Percentiles rank a stretch among this genome's conserved stretches.
Conservation (phyloP, 2,888 invertebrate genomes). For the Polydrusus pterygomalis region DNA sequence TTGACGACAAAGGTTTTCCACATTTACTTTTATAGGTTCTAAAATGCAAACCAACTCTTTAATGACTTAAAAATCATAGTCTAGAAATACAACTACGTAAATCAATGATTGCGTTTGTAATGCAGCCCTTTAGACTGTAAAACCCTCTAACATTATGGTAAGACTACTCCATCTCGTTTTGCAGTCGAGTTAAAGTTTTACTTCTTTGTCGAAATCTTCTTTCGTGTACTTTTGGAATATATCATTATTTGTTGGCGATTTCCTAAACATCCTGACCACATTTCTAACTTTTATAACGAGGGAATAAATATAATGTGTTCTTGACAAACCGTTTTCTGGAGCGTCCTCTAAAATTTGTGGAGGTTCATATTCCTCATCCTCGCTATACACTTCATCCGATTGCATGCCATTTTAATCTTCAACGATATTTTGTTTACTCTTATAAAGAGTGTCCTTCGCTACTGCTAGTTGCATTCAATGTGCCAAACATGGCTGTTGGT, state of each 20-base stretch:
- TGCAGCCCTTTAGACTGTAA: conserved; percentile 11
- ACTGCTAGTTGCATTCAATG: conserved; percentile 30
- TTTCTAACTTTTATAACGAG: conserved; percentile 7
- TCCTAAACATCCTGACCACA: conserved; percentile 18
- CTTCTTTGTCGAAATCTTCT: conserved; percentile 36
- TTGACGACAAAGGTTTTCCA: background rate
- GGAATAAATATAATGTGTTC: background rate
- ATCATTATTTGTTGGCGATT: conserved; percentile 9
- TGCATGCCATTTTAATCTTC: conserved; percentile 2
- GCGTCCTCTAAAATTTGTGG: background rate
- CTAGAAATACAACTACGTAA: background rate
- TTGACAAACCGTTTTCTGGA: background rate
- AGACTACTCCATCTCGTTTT: conserved; percentile 26
- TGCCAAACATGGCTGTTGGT: conserved; percentile 43
- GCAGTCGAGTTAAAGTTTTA: conserved; percentile 42
- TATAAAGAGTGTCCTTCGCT: conserved; percentile 17
- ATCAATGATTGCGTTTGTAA: conserved; percentile 27
- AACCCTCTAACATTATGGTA: conserved; percentile 10
- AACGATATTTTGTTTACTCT: conserved; percentile 8
- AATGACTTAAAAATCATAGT: background rate
- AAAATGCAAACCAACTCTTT: background rate
- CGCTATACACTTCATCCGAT: background rate
- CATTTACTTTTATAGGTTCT: background rate
- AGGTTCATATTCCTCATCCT: background rate
- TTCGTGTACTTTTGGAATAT: conserved; percentile 37